A percentile compares a stretch with the other conserved stretches of the same genome.
Conservation (phyloP, 2,888 invertebrate genomes). For the Sympetrum striolatum region DNA sequence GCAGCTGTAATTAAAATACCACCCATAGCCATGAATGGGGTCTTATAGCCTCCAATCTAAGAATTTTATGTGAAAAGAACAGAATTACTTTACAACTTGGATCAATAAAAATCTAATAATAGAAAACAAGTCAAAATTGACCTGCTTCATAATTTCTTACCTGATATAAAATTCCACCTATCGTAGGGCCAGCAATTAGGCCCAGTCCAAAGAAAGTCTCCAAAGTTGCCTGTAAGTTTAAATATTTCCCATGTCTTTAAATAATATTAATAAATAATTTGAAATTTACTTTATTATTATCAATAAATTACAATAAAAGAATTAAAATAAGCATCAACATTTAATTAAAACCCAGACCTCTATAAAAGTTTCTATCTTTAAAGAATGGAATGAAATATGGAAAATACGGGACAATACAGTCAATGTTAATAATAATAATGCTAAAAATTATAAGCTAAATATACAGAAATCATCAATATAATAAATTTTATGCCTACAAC, state of each 20-base stretch:
- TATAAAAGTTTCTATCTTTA: neutral
- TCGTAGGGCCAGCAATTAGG: slow-evolving; percentile 62
- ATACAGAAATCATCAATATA: neutral
- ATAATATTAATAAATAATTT: neutral
- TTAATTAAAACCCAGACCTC: neutral
- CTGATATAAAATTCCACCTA: slow-evolving; percentile 62
- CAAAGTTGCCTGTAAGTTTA: slow-evolving; percentile 51
- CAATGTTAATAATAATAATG: too few relatives aligned
- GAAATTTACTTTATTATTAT: neutral
- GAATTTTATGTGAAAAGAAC: slow-evolving; percentile 13
- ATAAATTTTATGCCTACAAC: slow-evolving; percentile 18
- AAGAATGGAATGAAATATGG: neutral
- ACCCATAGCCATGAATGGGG: slow-evolving; percentile 59
- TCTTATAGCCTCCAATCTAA: slow-evolving; percentile 57
- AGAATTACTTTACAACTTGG: neutral
- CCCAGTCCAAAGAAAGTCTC: slow-evolving; percentile 62
- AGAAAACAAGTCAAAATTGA: too few relatives aligned
- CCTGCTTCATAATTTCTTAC: slow-evolving; percentile 47
- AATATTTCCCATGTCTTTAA: neutral
- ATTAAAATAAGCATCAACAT: neutral
- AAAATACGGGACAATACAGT: too few relatives aligned
- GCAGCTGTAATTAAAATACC: slow-evolving; percentile 55
- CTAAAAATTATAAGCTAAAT: neutral
- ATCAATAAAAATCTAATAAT: neutral
- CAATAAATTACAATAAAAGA: neutral